Percentiles rank a stretch among this genome's conserved stretches.
phyloP scores from a whole-genome alignment of 2,888 invertebrate genomes.

The Philopedon plagiatum region DNA sequence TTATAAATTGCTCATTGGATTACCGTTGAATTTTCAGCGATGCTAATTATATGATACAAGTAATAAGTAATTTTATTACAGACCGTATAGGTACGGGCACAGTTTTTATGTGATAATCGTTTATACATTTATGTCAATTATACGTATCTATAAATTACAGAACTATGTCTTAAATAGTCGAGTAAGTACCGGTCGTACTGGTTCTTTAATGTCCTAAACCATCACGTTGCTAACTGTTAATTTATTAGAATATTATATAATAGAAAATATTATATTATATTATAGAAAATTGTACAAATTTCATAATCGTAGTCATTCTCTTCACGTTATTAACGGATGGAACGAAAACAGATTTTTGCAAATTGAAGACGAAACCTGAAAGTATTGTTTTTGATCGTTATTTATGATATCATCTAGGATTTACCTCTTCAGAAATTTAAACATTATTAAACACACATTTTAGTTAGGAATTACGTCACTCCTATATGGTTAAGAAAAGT shows the following conservation, averaged over 20 bases:
- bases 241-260: constrained; percentile 25
- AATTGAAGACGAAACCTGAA: too few relatives aligned
- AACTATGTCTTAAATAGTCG: constrained; percentile 22
- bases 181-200: constrained; percentile 25
- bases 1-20: not conserved
- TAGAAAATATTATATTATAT: too few relatives aligned
- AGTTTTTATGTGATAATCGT: constrained; percentile 30
- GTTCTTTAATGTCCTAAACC: constrained; percentile 23
- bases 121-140: constrained; percentile 33
- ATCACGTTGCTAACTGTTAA: constrained; percentile 16
- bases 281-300: not conserved
- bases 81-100: constrained; percentile 11
- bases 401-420: too few relatives aligned
- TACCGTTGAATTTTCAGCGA: constrained; percentile 12
- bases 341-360: too few relatives aligned
- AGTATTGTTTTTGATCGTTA: too few relatives aligned
- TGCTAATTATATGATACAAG: constrained; percentile 8
- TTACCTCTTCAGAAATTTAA: too few relatives aligned
- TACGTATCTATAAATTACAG: constrained; percentile 33
- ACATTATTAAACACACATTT: too few relatives aligned
- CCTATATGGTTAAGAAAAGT: too few relatives aligned
- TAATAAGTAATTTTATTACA: too few relatives aligned
- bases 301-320: constrained; percentile 8
- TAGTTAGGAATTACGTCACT: too few relatives aligned
- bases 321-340: too few relatives aligned